phyloP scores from a whole-genome alignment of 2,113 vertebrate species.

The Tachysurus fulvidraco region DNA sequence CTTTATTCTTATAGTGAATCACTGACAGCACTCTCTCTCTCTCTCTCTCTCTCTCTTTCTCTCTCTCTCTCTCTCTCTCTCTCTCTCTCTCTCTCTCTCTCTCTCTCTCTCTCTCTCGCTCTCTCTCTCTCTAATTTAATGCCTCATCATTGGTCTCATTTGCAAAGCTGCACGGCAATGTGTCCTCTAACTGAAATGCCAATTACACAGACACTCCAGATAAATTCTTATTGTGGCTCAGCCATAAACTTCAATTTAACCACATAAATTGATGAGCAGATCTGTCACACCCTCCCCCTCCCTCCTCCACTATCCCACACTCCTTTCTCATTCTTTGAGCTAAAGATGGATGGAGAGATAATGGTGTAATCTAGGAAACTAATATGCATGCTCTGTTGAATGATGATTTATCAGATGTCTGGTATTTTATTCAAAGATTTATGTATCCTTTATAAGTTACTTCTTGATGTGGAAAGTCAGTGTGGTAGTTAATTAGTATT shows the following conservation, averaged over 20 bases:
- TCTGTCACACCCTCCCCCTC: constrained; percentile 14
- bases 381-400: constrained; percentile 3
- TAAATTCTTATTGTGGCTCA: constrained; percentile 48
- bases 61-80: background rate
- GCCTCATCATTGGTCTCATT: constrained; percentile 29
- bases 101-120: constrained; percentile 15
- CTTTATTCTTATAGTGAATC: background rate
- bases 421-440: constrained; percentile 11
- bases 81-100: background rate
- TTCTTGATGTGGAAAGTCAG: background rate
- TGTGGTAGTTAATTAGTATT: background rate
- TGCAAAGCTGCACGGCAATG: constrained; percentile 32
- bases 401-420: constrained; percentile 18
- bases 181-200: constrained; percentile 48
- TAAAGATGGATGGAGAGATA: constrained; percentile 37
- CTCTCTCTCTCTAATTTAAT: constrained; percentile 9
- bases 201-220: constrained; percentile 51
- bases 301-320: background rate
- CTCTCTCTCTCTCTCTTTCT: background rate
- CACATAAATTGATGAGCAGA: constrained; percentile 39
- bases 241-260: constrained; percentile 51
- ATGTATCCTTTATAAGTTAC: background rate
- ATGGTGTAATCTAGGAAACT: constrained; percentile 29
- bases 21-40: background rate
- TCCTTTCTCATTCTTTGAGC: constrained; percentile 25